Percentiles rank a stretch among this genome's conserved stretches.
Conservation (phyloP, 1,140 invertebrate species). For the Popillia japonica region DNA sequence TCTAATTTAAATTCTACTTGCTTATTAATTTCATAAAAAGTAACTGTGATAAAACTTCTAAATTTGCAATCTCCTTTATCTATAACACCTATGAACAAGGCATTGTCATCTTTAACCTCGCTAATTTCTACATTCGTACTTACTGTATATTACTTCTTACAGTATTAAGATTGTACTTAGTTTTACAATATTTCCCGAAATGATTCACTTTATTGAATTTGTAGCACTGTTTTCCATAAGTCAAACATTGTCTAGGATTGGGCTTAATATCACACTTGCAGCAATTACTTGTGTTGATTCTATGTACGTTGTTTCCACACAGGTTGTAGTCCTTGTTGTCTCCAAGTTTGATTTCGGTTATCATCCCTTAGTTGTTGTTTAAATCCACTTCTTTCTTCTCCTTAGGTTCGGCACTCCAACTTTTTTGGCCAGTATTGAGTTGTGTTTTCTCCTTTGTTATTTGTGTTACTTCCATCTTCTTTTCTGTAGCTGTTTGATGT, state of each 20-base stretch:
- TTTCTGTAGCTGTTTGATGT: slow-evolving; percentile 3
- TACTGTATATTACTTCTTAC: no score
- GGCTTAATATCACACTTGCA: neutral
- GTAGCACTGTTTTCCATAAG: slow-evolving; percentile 12
- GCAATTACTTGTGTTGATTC: neutral
- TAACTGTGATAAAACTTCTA: neutral
- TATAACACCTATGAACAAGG: no score
- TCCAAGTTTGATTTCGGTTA: neutral
- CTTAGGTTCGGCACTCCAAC: no score
- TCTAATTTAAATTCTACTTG: neutral
- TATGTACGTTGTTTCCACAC: no score
- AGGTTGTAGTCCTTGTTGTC: neutral
- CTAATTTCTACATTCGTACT: neutral
- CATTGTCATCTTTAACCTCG: neutral
- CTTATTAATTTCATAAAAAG: neutral
- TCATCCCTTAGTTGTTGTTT: neutral
- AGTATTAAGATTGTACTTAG: neutral
- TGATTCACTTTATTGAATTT: slow-evolving; percentile 3
- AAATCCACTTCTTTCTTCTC: neutral
- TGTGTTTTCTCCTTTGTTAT: no score
- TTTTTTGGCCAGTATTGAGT: no score
- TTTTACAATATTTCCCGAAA: no score
- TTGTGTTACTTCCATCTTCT: neutral
- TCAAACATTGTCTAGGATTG: neutral
- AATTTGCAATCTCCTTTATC: neutral